phyloP scores from a whole-genome alignment of 2,113 vertebrate genomes.

The Morone chrysops region DNA sequence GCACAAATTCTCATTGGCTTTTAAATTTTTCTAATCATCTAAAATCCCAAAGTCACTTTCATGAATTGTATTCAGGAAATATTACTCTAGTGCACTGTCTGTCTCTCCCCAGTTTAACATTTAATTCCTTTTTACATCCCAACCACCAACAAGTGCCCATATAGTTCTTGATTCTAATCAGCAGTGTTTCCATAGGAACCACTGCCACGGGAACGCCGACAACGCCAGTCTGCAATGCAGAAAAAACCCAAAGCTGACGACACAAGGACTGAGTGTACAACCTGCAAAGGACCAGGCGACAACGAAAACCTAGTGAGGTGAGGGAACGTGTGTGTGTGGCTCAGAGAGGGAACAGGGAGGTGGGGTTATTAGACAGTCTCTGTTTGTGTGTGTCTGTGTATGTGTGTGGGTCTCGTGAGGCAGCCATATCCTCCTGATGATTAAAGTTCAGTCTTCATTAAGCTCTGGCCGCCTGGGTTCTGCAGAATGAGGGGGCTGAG shows the following conservation, averaged over 20 bases:
- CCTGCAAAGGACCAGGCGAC: slow-evolving; percentile 95
- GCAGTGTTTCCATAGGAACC: slow-evolving; percentile 88
- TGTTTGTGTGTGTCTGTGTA: slow-evolving; percentile 36
- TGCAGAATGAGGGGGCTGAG: slow-evolving; percentile 54
- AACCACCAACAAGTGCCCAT: slow-evolving; percentile 9
- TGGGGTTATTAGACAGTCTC: slow-evolving; percentile 22
- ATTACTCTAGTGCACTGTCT: background rate
- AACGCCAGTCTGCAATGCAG: slow-evolving; percentile 91
- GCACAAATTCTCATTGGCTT: background rate
- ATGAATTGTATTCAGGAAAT: background rate
- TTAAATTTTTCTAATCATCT: background rate
- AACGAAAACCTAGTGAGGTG: slow-evolving; percentile 99
- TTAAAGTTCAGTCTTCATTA: slow-evolving; percentile 84
- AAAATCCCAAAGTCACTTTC: background rate
- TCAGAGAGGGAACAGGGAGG: background rate
- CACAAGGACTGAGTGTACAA: slow-evolving; percentile 93
- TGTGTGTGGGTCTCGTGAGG: slow-evolving; percentile 35
- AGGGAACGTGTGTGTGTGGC: slow-evolving; percentile 30
- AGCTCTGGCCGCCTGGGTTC: slow-evolving; percentile 63
- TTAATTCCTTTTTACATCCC: slow-evolving; percentile 11
- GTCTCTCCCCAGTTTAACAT: background rate
- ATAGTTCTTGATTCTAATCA: slow-evolving; percentile 64
- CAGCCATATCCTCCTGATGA: slow-evolving; percentile 76
- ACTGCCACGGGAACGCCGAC: slow-evolving; percentile 91
- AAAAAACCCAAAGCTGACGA: slow-evolving; percentile 97